Percentiles rank a stretch among this genome's conserved stretches.
These are phyloP conservation scores for Adelges cooleyi DNA, from an alignment of 1,140 invertebrate genomes.

Conservation along the genomic window DNA sequence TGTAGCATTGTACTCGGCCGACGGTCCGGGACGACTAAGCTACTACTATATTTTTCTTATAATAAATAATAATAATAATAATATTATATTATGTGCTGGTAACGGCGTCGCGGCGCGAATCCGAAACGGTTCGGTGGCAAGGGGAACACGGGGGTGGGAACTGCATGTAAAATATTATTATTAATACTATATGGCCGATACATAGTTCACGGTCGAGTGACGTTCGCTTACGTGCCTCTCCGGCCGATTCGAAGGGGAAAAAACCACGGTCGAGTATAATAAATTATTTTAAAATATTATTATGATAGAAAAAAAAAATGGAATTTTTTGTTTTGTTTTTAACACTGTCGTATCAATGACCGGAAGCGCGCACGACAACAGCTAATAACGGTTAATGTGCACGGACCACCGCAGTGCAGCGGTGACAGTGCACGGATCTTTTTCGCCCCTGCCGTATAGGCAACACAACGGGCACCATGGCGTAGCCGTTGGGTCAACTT, in stretches of 20 bases:
- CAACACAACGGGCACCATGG: too few relatives aligned
- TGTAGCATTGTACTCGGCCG: slow-evolving; percentile 7
- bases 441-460: too few relatives aligned
- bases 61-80: background rate
- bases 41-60: too few relatives aligned
- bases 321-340: background rate
- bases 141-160: background rate
- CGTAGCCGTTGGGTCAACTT: too few relatives aligned
- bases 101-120: background rate
- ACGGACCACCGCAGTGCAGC: background rate
- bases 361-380: background rate
- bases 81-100: background rate
- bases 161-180: background rate
- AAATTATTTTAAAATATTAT: too few relatives aligned
- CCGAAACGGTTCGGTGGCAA: background rate
- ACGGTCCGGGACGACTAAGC: background rate
- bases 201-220: slow-evolving; percentile 1
- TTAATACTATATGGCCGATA: too few relatives aligned
- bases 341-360: background rate
- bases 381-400: background rate
- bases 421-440: too few relatives aligned
- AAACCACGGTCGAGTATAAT: too few relatives aligned
- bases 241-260: background rate
- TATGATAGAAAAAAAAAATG: background rate
- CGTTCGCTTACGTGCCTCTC: background rate